Percentiles rank a stretch among this genome's conserved stretches.
Conservation (phyloP, 2,797 vertebrate genomes). For the Neomorphus geoffroyi region DNA sequence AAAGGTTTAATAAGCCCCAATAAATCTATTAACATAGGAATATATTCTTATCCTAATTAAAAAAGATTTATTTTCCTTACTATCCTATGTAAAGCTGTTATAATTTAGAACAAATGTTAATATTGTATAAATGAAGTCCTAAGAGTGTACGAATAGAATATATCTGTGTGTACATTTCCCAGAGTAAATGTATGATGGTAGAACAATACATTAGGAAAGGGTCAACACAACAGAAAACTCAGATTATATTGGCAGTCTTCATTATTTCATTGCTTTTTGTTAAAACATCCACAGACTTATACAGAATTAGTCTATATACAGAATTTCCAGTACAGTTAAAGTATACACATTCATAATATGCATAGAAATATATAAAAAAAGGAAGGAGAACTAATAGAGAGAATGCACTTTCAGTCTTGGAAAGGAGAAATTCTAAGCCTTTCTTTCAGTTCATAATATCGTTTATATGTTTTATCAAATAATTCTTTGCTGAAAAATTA, state of each 20-base stretch:
- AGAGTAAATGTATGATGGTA: background rate
- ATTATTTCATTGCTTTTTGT: background rate
- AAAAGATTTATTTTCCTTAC: slow-evolving; percentile 28
- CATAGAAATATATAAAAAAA: background rate
- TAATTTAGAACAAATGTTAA: slow-evolving; percentile 46
- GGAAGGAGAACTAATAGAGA: background rate
- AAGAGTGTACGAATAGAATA: background rate
- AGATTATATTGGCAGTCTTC: background rate
- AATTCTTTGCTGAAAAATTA: background rate
- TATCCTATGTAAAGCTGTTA: background rate
- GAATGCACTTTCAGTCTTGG: background rate
- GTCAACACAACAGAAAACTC: slow-evolving; percentile 22
- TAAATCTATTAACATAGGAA: slow-evolving; percentile 24
- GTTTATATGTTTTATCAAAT: background rate
- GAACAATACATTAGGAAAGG: background rate
- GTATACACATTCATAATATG: background rate
- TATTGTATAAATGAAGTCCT: slow-evolving; percentile 43
- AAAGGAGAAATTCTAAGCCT: background rate
- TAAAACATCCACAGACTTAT: background rate
- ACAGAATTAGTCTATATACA: background rate
- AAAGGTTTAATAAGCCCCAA: slow-evolving; percentile 6
- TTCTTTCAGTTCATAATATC: background rate
- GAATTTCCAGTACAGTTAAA: background rate
- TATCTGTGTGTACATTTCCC: slow-evolving; percentile 14
- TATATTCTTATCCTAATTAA: slow-evolving; percentile 31